These are phyloP conservation scores for Thalassoma bifasciatum DNA, from an alignment of 2,113 vertebrate species.

Conservation along the genomic window DNA sequence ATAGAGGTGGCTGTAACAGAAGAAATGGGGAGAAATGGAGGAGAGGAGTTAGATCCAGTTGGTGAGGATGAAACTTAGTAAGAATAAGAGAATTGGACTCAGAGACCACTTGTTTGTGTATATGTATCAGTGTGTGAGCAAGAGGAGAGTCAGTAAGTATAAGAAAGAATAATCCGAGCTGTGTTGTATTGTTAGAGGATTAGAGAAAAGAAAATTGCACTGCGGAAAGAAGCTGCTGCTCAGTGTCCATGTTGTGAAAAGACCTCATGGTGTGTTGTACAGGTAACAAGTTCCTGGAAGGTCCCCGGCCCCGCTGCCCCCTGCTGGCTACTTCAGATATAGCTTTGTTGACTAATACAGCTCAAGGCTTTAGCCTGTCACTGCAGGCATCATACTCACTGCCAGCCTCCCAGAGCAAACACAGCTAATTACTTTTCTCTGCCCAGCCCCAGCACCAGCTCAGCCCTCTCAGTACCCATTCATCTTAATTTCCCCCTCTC, in stretches of 20 bases:
- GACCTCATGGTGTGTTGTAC: slow-evolving; percentile 21
- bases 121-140: neutral
- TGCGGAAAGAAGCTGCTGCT: slow-evolving; percentile 46
- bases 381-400: slow-evolving; percentile 78
- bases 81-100: slow-evolving; percentile 33
- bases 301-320: slow-evolving; percentile 54
- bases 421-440: slow-evolving; percentile 88
- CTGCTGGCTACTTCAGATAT: slow-evolving; percentile 74
- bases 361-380: slow-evolving; percentile 79
- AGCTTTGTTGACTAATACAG: slow-evolving; percentile 82
- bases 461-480: slow-evolving; percentile 85
- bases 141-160: slow-evolving; percentile 1
- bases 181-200: slow-evolving; percentile 47
- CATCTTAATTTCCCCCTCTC: slow-evolving; percentile 84
- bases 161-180: slow-evolving; percentile 23
- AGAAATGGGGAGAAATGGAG: slow-evolving; percentile 71
- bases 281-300: slow-evolving; percentile 46
- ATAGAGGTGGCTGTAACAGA: slow-evolving; percentile 69
- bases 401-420: slow-evolving; percentile 84
- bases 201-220: slow-evolving; percentile 76
- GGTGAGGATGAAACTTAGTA: slow-evolving; percentile 48
- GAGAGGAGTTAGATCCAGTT: slow-evolving; percentile 44
- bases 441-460: slow-evolving; percentile 82
- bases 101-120: slow-evolving; percentile 8
- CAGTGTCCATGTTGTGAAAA: slow-evolving; percentile 34